Conservation (phyloP, 2,113 vertebrate genomes). For the Hemiscyllium ocellatum region DNA sequence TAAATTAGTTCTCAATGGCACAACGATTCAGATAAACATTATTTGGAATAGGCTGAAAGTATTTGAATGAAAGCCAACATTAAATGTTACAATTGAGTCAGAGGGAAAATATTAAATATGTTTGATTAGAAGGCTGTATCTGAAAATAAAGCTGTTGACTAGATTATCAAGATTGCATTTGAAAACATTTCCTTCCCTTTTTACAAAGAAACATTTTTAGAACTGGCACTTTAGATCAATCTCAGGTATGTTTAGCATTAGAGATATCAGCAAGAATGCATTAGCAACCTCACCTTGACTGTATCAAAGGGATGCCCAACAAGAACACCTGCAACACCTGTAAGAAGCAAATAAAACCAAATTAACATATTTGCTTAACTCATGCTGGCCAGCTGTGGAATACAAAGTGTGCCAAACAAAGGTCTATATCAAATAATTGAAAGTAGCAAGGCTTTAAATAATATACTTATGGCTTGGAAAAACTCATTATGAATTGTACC, state of each 20-base stretch:
- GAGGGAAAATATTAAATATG: neutral
- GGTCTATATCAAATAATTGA: neutral
- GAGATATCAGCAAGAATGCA: neutral
- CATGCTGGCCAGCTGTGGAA: neutral
- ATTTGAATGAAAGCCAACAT: conserved; percentile 11
- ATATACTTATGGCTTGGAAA: neutral
- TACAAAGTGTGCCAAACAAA: neutral
- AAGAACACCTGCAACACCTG: conserved; percentile 89
- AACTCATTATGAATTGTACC: neutral
- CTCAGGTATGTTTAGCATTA: neutral
- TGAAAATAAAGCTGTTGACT: neutral
- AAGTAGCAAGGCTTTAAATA: neutral
- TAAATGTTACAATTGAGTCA: neutral
- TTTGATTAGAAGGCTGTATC: neutral
- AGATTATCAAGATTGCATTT: neutral
- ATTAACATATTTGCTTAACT: neutral
- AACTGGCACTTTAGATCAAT: neutral
- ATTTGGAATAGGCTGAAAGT: neutral
- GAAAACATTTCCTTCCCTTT: neutral
- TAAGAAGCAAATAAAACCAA: conserved; percentile 32
- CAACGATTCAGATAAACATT: conserved; percentile 12
- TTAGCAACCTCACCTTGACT: conserved; percentile 75
- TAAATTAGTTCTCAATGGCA: neutral
- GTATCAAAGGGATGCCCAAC: conserved; percentile 97
- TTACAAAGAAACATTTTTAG: neutral